Evolutionary conservation across 2,888 invertebrate genomes (phyloP).

Genomic region (Cheilosia scutellata): DNA sequence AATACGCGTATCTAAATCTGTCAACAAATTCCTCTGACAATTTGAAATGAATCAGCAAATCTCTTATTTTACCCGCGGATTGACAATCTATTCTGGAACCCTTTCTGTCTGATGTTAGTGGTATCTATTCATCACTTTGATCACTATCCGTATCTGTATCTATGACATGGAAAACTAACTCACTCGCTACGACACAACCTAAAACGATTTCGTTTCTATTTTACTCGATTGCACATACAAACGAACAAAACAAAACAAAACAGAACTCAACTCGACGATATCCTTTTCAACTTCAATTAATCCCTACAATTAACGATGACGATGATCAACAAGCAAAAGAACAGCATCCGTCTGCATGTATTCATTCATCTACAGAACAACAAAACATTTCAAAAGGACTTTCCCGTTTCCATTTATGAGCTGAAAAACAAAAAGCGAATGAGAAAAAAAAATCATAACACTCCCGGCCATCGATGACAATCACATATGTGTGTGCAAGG

Average conservation of each 20-base stretch:
- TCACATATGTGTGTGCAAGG: conserved; percentile 64
- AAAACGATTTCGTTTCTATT: conserved; percentile 11
- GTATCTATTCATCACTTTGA: background rate
- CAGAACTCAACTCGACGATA: conserved; percentile 23
- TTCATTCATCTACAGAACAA: conserved; percentile 20
- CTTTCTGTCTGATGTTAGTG: background rate
- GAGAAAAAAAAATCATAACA: conserved; percentile 29
- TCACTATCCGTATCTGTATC: background rate
- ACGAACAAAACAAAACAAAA: background rate
- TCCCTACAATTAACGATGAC: conserved; percentile 54
- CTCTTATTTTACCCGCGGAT: background rate
- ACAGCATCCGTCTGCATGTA: conserved; percentile 6
- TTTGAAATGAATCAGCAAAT: background rate
- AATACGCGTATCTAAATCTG: background rate
- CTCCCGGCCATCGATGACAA: conserved; percentile 37
- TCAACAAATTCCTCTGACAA: background rate
- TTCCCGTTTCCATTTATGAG: conserved; percentile 11
- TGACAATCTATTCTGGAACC: background rate
- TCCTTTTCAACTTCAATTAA: conserved; percentile 64
- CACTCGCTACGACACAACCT: background rate
- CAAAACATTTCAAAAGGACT: conserved; percentile 28
- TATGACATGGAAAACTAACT: background rate
- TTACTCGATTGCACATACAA: background rate
- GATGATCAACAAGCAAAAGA: conserved; percentile 75
- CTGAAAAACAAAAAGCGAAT: conserved; percentile 10